Conservation (phyloP, 2,797 vertebrate genomes). For the Nyctibius grandis region DNA sequence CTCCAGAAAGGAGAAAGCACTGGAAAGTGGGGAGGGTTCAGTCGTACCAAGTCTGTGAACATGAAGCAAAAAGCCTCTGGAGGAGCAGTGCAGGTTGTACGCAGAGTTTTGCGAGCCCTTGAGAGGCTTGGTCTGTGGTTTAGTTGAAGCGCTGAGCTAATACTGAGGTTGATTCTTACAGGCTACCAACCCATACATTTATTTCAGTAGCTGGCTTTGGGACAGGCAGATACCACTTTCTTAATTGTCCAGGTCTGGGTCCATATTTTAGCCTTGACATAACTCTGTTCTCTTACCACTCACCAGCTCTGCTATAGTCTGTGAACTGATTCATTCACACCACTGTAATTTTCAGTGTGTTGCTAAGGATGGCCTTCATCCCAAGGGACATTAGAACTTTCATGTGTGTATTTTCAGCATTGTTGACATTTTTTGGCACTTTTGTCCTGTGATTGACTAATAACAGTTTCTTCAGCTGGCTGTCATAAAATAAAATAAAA, state of each 20-base stretch:
- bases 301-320: not conserved
- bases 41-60: not conserved
- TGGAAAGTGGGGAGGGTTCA: not conserved
- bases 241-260: not conserved
- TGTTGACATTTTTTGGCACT: not conserved
- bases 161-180: not conserved
- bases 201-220: not conserved
- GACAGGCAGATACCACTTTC: not conserved
- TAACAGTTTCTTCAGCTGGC: not conserved
- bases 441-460: not conserved
- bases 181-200: not conserved
- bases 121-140: not conserved
- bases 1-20: not conserved
- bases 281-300: not conserved
- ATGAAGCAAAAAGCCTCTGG: fast-evolving
- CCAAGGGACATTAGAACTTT: not conserved
- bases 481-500: no score
- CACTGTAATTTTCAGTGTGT: not conserved
- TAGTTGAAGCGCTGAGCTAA: not conserved
- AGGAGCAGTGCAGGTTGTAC: not conserved
- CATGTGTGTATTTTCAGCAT: not conserved
- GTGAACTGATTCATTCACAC: not conserved
- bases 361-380: not conserved
- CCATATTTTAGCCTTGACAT: not conserved
- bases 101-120: not conserved